Percentiles rank a stretch among this genome's conserved stretches.
phyloP scores from a whole-genome alignment of 2,888 invertebrate species.

The Rhyacophila evoluta region DNA sequence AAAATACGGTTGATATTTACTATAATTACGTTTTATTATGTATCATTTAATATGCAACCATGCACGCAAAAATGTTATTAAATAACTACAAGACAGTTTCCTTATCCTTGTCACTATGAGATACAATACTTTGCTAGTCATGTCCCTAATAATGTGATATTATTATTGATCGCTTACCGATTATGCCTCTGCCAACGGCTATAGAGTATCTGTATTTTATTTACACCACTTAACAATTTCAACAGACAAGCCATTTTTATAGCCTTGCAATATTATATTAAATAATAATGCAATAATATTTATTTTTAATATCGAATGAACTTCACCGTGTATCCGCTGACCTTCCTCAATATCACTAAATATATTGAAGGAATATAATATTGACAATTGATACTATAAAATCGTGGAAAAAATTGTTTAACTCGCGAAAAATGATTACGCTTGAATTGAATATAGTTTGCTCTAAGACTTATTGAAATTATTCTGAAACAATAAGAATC shows the following conservation, averaged over 20 bases:
- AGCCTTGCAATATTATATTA: constrained; percentile 1
- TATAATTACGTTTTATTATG: no score
- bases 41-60: no score
- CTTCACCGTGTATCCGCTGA: neutral
- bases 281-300: neutral
- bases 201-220: neutral
- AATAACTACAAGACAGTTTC: no score
- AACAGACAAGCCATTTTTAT: neutral
- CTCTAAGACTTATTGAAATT: no score
- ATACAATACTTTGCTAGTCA: neutral
- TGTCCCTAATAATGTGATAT: neutral
- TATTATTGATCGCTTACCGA: neutral
- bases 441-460: no score
- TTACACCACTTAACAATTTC: neutral
- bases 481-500: no score
- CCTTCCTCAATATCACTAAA: neutral
- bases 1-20: no score
- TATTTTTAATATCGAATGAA: neutral
- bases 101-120: neutral
- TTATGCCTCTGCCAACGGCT: neutral
- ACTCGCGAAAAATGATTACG: no score
- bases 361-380: neutral
- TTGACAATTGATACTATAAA: neutral
- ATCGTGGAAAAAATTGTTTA: no score
- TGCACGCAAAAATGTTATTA: no score